Conservation (phyloP, 2,113 vertebrate species). For the Pedetes capensis region DNA sequence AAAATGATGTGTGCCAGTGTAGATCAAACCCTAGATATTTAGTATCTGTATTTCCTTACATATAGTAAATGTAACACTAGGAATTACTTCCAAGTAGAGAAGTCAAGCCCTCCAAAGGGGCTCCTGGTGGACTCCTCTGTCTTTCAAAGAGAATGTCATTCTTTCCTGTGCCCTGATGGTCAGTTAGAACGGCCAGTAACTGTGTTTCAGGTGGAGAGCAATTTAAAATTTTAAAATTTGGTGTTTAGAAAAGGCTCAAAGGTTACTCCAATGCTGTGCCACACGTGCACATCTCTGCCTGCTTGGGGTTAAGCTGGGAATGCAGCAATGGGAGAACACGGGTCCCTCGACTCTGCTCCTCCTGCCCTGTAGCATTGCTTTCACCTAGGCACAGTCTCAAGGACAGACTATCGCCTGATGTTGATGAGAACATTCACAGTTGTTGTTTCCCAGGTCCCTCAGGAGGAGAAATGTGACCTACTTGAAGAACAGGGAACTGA, state of each 20-base stretch:
- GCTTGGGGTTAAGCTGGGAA: neutral
- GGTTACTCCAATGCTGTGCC: neutral
- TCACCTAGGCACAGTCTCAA: neutral
- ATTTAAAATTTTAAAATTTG: neutral
- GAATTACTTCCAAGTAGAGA: neutral
- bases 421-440: neutral
- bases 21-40: neutral
- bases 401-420: neutral
- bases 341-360: neutral
- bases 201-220: neutral
- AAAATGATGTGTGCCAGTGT: neutral
- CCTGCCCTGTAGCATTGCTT: neutral
- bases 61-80: neutral
- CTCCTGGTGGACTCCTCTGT: neutral
- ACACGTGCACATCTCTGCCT: neutral
- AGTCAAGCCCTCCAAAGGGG: neutral
- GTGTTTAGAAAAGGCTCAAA: neutral
- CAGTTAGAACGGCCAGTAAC: neutral
- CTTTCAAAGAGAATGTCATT: neutral
- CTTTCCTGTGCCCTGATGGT: neutral
- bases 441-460: constrained; percentile 2
- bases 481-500: constrained; percentile 32
- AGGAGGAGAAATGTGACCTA: constrained; percentile 57
- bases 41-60: neutral
- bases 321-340: neutral